These are phyloP conservation scores for Stichopus chloronotus DNA, from an alignment of 35 echinoderm and acorn worm genomes.

Conservation along the genomic window DNA sequence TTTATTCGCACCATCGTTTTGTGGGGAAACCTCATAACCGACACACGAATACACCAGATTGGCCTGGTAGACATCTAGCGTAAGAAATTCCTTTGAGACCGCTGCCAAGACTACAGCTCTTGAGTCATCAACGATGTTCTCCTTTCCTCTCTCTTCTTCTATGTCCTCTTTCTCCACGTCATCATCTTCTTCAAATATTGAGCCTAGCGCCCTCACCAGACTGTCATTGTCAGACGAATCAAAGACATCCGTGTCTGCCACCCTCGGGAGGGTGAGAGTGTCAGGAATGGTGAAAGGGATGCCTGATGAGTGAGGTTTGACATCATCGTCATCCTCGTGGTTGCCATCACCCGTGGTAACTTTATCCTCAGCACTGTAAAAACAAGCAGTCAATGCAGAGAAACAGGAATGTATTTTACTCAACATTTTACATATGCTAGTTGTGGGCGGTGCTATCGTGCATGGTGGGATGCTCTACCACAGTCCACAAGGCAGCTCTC, in stretches of 20 bases:
- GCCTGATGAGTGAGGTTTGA: neutral
- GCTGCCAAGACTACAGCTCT: neutral
- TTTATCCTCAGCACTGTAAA: too few relatives aligned
- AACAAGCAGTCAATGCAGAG: too few relatives aligned
- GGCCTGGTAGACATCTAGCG: slow-evolving; percentile 10
- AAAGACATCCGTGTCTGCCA: neutral
- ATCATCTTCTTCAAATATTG: neutral
- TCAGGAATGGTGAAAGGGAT: neutral
- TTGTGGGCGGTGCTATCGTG: too few relatives aligned
- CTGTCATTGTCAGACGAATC: neutral
- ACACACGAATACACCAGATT: slow-evolving; percentile 12
- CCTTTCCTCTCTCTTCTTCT: neutral
- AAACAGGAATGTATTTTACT: too few relatives aligned
- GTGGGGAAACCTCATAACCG: neutral
- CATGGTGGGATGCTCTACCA: too few relatives aligned
- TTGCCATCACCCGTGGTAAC: neutral
- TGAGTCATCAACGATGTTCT: neutral
- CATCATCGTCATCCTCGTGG: neutral
- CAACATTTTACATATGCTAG: too few relatives aligned
- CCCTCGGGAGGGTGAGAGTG: neutral
- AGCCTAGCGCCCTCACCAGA: neutral
- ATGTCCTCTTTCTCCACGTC: neutral
- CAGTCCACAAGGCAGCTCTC: too few relatives aligned
- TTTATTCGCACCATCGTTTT: neutral
- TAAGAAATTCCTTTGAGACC: neutral